Evolutionary conservation across 2,113 vertebrate species (phyloP).

Genomic region (Plestiodon gilberti): DNA sequence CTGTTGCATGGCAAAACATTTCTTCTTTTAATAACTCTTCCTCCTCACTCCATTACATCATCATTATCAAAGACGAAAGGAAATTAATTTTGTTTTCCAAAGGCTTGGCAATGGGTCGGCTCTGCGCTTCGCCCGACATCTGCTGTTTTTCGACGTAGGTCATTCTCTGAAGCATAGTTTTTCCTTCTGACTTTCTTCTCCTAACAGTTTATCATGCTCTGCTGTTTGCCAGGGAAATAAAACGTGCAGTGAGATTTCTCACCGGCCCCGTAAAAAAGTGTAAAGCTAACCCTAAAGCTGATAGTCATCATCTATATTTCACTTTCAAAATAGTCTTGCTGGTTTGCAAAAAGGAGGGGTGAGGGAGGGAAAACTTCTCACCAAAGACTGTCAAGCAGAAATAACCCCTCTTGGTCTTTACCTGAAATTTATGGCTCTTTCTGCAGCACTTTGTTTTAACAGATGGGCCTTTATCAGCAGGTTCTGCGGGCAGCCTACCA

Average conservation of each 20-base stretch:
- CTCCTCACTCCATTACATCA: constrained; percentile 83
- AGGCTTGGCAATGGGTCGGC: constrained; percentile 77
- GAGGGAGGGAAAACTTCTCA: constrained; percentile 36
- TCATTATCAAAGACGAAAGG: constrained; percentile 85
- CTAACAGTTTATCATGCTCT: constrained; percentile 74
- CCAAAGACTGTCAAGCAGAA: constrained; percentile 74
- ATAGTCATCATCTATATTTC: constrained; percentile 73
- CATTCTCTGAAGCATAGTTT: constrained; percentile 77
- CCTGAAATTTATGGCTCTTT: constrained; percentile 77
- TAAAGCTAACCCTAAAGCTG: constrained; percentile 70
- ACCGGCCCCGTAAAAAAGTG: constrained; percentile 65
- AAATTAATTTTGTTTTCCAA: constrained; percentile 87
- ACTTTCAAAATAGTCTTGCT: constrained; percentile 70
- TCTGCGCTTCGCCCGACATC: constrained; percentile 85
- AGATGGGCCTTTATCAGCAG: constrained; percentile 86
- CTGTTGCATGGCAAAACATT: constrained; percentile 74
- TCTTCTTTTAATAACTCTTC: constrained; percentile 79
- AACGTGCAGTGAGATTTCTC: constrained; percentile 61
- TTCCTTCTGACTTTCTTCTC: constrained; percentile 79
- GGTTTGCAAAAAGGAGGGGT: constrained; percentile 46
- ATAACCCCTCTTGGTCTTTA: constrained; percentile 73
- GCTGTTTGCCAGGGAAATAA: constrained; percentile 69
- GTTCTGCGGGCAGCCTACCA: constrained; percentile 79
- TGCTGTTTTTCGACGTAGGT: constrained; percentile 83
- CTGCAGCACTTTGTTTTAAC: constrained; percentile 81